phyloP scores from a whole-genome alignment of 1,140 invertebrate genomes.

The Drosophila nannoptera region DNA sequence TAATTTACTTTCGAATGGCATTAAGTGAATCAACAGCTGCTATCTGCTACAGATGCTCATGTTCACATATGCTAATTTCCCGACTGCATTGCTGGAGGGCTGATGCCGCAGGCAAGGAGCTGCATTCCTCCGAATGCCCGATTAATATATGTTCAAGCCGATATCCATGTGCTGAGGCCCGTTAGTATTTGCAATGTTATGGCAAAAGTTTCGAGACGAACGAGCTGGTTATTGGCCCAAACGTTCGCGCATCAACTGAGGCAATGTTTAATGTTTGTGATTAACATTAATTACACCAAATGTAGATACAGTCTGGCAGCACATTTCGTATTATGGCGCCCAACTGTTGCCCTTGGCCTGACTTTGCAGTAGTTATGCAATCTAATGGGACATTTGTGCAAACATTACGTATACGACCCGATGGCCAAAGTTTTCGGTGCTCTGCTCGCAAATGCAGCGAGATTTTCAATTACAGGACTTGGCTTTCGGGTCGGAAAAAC shows the following conservation, averaged over 20 bases:
- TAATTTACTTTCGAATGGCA: conserved; percentile 49
- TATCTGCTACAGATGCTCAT: conserved; percentile 8
- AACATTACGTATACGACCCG: conserved; percentile 33
- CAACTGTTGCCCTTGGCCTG: conserved; percentile 12
- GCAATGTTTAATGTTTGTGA: conserved; percentile 11
- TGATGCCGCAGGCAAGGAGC: neutral
- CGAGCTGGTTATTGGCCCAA: neutral
- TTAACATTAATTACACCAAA: conserved; percentile 23
- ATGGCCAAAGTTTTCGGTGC: conserved; percentile 10
- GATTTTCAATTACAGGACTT: conserved; percentile 29
- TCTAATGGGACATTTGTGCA: conserved; percentile 24
- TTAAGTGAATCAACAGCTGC: conserved; percentile 24
- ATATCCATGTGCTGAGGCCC: too few species aligned
- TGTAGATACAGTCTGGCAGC: neutral
- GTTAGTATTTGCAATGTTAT: too few species aligned
- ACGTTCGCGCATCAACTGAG: neutral
- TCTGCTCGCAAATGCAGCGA: neutral
- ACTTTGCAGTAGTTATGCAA: neutral
- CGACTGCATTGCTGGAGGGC: neutral
- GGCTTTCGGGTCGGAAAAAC: conserved; percentile 1
- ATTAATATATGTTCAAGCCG: too few species aligned
- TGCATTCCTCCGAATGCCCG: too few species aligned
- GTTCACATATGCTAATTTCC: neutral
- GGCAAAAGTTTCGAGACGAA: too few species aligned
- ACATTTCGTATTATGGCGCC: conserved; percentile 6